Conservation (phyloP, 2,888 invertebrate genomes). For the Agrotis segetum region DNA sequence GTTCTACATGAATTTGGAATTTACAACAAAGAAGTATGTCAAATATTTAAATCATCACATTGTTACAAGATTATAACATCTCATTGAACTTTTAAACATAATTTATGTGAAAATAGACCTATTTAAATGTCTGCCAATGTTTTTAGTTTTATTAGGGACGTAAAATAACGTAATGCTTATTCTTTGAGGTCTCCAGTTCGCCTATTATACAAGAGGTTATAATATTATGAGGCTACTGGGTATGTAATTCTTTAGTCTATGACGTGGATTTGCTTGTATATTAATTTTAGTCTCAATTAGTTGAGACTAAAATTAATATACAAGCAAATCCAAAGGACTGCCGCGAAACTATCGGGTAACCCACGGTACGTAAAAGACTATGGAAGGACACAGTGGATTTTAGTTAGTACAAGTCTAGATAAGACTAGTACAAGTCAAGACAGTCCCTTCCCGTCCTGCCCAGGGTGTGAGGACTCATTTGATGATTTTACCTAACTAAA, state of each 20-base stretch:
- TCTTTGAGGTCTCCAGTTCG: slow-evolving; percentile 35
- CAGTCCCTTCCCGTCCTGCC: too few relatives aligned
- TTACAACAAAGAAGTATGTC: slow-evolving; percentile 39
- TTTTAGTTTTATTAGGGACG: slow-evolving; percentile 41
- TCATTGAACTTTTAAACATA: slow-evolving; percentile 45
- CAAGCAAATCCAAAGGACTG: too few relatives aligned
- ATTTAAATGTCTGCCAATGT: slow-evolving; percentile 54
- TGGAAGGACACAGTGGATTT: too few relatives aligned
- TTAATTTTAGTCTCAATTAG: background rate
- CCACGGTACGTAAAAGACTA: too few relatives aligned
- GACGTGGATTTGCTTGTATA: background rate
- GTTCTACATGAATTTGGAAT: slow-evolving; percentile 24
- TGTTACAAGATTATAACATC: slow-evolving; percentile 33
- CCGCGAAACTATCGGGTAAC: too few relatives aligned
- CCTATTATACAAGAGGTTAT: slow-evolving; percentile 20
- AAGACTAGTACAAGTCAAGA: too few relatives aligned
- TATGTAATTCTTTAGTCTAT: background rate
- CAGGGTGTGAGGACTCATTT: too few relatives aligned
- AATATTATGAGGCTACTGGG: slow-evolving; percentile 13
- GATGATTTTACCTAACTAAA: too few relatives aligned
- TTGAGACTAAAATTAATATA: too few relatives aligned
- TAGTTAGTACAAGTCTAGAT: too few relatives aligned
- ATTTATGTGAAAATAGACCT: slow-evolving; percentile 56
- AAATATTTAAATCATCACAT: slow-evolving; percentile 36
- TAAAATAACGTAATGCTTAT: slow-evolving; percentile 49